A percentile compares a stretch with the other conserved stretches of the same genome.
These are phyloP conservation scores for Echiichthys vipera DNA, from an alignment of 2,797 vertebrate species.

Conservation along the genomic window DNA sequence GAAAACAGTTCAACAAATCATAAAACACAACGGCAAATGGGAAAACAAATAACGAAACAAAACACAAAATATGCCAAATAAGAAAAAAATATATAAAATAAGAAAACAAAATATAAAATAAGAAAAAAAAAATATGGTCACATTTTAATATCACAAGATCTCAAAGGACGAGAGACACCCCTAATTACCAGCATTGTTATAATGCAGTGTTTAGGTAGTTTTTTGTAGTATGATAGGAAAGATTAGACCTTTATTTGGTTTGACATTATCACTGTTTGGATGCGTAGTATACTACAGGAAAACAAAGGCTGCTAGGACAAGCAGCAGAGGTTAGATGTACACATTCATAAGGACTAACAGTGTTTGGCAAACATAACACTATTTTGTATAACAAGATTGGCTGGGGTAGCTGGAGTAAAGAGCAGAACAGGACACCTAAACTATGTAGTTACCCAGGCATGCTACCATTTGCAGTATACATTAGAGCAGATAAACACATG, in stretches of 20 bases:
- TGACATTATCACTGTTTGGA: background rate
- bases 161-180: too few species aligned
- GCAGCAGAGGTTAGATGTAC: background rate
- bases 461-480: background rate
- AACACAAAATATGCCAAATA: too few species aligned
- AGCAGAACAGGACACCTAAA: background rate
- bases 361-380: background rate
- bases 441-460: background rate
- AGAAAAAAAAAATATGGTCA: too few species aligned
- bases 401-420: background rate
- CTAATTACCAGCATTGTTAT: too few species aligned
- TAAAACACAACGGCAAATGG: too few species aligned
- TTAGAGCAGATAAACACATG: background rate
- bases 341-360: background rate
- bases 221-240: background rate
- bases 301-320: background rate
- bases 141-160: too few species aligned
- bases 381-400: background rate
- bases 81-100: too few species aligned
- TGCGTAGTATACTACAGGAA: background rate
- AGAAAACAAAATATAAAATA: too few species aligned
- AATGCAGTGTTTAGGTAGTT: too few species aligned
- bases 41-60: too few species aligned
- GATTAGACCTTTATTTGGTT: background rate
- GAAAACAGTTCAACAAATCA: too few species aligned